Base-by-base conservation (phyloP, 1,140 invertebrate genomes). In the Cydia fagiglandana region DNA sequence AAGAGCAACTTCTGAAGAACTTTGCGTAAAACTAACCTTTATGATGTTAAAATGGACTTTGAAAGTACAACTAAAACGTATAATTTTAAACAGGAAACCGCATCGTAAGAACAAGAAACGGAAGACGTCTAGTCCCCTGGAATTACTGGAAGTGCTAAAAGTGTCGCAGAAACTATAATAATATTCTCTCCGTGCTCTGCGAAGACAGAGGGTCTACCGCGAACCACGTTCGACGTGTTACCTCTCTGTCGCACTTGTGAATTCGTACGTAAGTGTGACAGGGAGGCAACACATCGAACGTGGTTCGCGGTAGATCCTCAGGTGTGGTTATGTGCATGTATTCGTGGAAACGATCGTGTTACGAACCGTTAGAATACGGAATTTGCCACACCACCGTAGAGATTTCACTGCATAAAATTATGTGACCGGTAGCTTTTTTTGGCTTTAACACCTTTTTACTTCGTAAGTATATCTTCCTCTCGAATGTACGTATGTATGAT, bases 51-150 rank as follows among this genome's bases (percentile, higher is more conserved):
- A 61, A 61, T 24, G 17, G 20, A 17, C 17, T 24, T 10, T 61
- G n/a, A 24, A 24, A 61, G 56, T 61, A 24, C 56, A 61, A 61
- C 17, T 61, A 12, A 61, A 61, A 20, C 56, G 56, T 61, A 61
- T 61, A 20, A 61, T 61, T 61, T 61, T 61, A 61, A 61, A 61
- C 56, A 61, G 56, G 20, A 61, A 61, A 61, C 12, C n/a, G 56
- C 56, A 61, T 12, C 7, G 56, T 61, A 24, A n/a, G 56, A 61
- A 61, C 56, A 61, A 61, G 56, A 24, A 61, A 61, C 17, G 20
- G 56, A 61, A 24, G 56, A 24, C 56, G 56, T 61, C 56, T 61
- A 24, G 56, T 61, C 56, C 17, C 56, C 56, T 24, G 20, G 56
- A 61, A 61, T 61, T 61, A 61, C 56, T 24, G 56, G 9, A 61